Base-by-base conservation (phyloP, 2,113 vertebrate species). In the Ictalurus furcatus region DNA sequence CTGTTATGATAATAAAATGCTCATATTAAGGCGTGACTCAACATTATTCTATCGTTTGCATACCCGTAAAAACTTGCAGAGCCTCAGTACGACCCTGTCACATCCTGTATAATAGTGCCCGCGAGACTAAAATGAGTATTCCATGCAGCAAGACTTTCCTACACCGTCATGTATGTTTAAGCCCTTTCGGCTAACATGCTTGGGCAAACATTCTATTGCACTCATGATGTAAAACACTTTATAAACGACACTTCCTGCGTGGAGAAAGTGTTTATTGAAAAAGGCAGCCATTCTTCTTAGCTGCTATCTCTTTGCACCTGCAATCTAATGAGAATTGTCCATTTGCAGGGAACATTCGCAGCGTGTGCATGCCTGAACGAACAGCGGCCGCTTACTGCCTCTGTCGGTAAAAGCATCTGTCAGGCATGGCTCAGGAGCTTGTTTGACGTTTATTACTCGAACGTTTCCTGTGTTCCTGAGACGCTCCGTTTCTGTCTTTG, bases 361-460 rank as follows among this genome's bases (percentile, higher is more conserved):
- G 88, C 65, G 86, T 87, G 89, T 92, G 92, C 92, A 94, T 92
- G 95, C 92, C 94, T 90, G 81, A 96, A 94, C 90, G 91, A 93
- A 93, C 93, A 93, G 92, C 89, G 93, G 85, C 88, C 83, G 94
- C 94, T 92, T 94, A 89, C 93, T 93, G 89, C 93, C 92, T 90
- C 93, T 93, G 94, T 93, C 94, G 95, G 95, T 95, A 96, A 96
- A 96, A 94, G 95, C 95, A 96, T 96, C 95, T 96, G 95, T 96
- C 95, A 96, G 94, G 92, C 94, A 86, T 92, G 90, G 93, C 94
- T 93, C 93, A 92, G 91, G 91, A 95, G 92, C 94, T 83, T 87
- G 93, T 93, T 91, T 95, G 95, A 96, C 94, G 93, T 96, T 95
- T 95, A 94, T 94, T 94, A 94, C 94, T 93, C 93, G 86, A 91